Evolutionary conservation across 2,113 vertebrate species (phyloP).

Genomic region (Eulacestoma nigropectus): DNA sequence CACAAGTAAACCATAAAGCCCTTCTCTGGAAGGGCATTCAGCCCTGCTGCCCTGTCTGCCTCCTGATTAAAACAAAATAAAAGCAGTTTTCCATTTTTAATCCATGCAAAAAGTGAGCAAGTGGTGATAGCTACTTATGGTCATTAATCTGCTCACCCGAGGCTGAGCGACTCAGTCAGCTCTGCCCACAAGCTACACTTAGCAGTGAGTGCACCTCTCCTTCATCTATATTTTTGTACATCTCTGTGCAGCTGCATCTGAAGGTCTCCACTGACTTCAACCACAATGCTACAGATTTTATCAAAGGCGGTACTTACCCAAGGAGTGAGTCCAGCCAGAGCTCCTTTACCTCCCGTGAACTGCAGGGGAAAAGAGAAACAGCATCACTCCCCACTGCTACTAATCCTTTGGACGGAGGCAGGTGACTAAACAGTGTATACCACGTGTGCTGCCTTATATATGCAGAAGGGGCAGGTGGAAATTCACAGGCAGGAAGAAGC

Average conservation of each 20-base stretch:
- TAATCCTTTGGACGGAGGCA: slow-evolving; percentile 54
- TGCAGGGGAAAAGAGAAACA: slow-evolving; percentile 62
- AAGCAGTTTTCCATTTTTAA: background rate
- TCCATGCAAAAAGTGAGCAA: background rate
- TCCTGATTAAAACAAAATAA: background rate
- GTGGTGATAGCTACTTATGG: background rate
- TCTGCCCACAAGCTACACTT: background rate
- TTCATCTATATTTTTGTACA: background rate
- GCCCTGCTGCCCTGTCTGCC: background rate
- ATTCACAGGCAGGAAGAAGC: slow-evolving; percentile 83
- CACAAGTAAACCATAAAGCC: background rate
- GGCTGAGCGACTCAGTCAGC: background rate
- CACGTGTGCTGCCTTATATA: slow-evolving; percentile 68
- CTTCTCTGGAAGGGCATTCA: background rate
- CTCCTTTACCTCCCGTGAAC: slow-evolving; percentile 76
- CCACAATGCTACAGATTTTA: fast-evolving
- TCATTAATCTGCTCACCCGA: background rate
- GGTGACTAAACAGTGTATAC: slow-evolving; percentile 39
- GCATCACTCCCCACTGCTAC: slow-evolving; percentile 70
- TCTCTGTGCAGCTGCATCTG: background rate
- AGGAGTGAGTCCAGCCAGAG: slow-evolving; percentile 76
- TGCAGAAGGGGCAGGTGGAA: slow-evolving; percentile 76
- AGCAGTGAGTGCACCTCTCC: background rate
- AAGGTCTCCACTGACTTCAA: background rate
- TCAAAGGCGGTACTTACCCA: slow-evolving; percentile 73